Conservation (phyloP, 1,140 invertebrate genomes). For the Ridgeia piscesae region DNA sequence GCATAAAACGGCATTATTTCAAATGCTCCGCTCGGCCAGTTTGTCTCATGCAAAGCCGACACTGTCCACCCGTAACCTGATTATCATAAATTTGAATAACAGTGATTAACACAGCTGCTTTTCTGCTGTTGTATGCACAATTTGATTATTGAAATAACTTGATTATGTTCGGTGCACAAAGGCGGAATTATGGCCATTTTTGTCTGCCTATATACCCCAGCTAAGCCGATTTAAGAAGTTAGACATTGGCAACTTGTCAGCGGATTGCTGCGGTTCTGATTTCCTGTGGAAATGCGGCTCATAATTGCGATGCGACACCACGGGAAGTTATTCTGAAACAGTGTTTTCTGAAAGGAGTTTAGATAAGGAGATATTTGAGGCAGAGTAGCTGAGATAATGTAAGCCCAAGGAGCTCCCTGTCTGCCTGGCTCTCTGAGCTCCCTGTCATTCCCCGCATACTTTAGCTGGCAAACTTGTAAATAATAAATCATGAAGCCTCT, state of each 20-base stretch:
- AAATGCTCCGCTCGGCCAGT: neutral
- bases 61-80: neutral
- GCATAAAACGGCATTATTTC: neutral
- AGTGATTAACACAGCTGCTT: neutral
- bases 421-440: neutral
- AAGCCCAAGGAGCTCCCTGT: neutral
- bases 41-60: neutral
- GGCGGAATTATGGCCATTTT: neutral
- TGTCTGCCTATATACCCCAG: neutral
- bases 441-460: neutral
- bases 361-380: neutral
- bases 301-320: neutral
- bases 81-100: constrained; percentile 7
- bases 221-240: neutral
- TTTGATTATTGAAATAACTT: neutral
- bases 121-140: neutral
- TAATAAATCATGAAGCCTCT: neutral
- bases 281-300: neutral
- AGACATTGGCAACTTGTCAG: neutral
- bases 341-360: neutral
- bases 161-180: neutral
- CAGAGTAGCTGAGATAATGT: neutral
- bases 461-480: neutral
- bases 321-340: neutral
- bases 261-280: neutral